These are phyloP conservation scores for Tympanuchus pallidicinctus DNA, from an alignment of 2,113 vertebrate species.

Conservation along the genomic window DNA sequence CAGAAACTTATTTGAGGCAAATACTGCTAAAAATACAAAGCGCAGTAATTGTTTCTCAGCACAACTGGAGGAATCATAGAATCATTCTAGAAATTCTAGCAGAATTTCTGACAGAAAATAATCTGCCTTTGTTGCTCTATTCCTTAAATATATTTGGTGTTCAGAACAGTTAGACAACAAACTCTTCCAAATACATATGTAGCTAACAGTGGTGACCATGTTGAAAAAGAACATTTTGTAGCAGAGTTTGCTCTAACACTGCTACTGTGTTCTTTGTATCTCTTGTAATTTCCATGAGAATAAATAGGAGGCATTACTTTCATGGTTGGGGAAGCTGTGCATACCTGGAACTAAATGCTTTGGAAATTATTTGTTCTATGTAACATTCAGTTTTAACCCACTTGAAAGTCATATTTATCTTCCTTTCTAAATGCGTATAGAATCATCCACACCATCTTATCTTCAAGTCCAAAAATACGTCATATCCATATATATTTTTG, in stretches of 20 bases:
- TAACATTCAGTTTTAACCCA: not conserved
- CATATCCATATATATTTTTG: not conserved
- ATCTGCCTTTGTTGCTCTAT: not conserved
- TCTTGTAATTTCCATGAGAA: not conserved
- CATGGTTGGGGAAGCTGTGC: not conserved
- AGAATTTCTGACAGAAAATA: not conserved
- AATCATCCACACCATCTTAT: not conserved
- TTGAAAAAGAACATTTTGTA: not conserved
- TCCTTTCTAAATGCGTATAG: not conserved
- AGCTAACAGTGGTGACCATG: not conserved
- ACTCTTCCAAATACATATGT: not conserved
- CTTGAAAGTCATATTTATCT: not conserved
- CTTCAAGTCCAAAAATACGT: not conserved
- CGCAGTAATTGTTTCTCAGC: not conserved
- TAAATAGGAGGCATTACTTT: not conserved
- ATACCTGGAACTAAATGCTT: not conserved
- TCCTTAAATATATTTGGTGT: not conserved
- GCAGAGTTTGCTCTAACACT: not conserved
- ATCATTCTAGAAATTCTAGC: not conserved
- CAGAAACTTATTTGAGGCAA: not conserved
- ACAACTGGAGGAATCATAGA: too few species aligned
- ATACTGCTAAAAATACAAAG: not conserved
- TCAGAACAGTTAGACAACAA: not conserved
- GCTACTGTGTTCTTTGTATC: not conserved
- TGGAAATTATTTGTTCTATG: not conserved